A percentile compares a stretch with the other conserved stretches of the same genome.
phyloP scores from a whole-genome alignment of 2,888 invertebrate genomes.

The Hypercompe scribonia region DNA sequence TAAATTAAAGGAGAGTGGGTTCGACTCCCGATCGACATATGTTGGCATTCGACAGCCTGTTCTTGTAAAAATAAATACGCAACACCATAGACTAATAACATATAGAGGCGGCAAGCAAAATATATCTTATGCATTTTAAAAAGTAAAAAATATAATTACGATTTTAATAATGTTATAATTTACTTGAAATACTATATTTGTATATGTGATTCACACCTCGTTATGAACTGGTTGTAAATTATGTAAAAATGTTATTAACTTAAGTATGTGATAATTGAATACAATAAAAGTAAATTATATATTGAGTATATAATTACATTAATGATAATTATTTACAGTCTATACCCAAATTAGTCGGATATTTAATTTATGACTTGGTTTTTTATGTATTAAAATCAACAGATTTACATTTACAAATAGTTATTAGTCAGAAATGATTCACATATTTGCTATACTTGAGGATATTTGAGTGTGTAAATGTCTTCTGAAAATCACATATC shows the following conservation, averaged over 20 bases:
- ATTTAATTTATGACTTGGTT: background rate
- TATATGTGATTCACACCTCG: conserved; percentile 2
- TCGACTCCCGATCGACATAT: conserved; percentile 73
- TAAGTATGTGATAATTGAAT: conserved; percentile 1
- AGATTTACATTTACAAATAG: background rate
- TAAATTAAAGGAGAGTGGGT: conserved; percentile 74
- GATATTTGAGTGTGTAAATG: background rate
- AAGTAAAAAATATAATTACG: background rate
- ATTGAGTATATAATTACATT: conserved; percentile 5
- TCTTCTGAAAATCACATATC: background rate
- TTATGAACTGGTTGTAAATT: conserved; percentile 4
- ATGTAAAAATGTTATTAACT: conserved; percentile 9
- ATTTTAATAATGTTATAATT: background rate
- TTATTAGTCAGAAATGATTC: background rate
- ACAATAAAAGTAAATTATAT: conserved; percentile 10
- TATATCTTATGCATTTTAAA: background rate
- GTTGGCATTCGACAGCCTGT: conserved; percentile 68
- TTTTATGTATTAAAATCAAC: background rate
- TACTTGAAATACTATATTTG: background rate
- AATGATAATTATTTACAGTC: background rate
- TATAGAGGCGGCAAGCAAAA: conserved; percentile 19
- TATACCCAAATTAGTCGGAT: background rate
- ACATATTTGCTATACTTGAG: no score
- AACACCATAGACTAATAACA: conserved; percentile 34
- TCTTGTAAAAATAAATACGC: conserved; percentile 67